Evolutionary conservation across 2,888 invertebrate species (phyloP), one percentile per base, ranked within the genome.

Genomic region (Phortica magna): DNA sequence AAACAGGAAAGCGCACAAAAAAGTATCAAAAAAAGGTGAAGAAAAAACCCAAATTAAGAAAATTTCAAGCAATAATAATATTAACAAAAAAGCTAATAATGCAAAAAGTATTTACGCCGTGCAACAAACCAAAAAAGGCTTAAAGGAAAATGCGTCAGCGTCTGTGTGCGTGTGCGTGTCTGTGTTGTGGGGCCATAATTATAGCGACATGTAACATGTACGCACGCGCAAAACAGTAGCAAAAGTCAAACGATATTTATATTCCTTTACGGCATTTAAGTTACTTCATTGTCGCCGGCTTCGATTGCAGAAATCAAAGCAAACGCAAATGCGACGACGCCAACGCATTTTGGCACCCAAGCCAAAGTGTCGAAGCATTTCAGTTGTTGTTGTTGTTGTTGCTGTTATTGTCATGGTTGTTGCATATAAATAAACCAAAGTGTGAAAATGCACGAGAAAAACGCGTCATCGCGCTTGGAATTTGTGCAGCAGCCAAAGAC

Each of bases 391-490:
- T 19, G 42, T 7, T 41, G 17, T 6, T 59, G 19, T 17, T n/a
- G 9, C 17, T 59, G 17, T 61, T 19, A 22, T 17, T 61, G 61
- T 12, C 14, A 17, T n/a, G 9, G 64, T n/a, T 55, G 64, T 31
- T 39, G 65, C 65, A 31, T n/a, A n/a, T n/a, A n/a, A n/a, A n/a
- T n/a, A 41, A 42, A 74, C 53, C 75, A 76, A 83, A 82, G 78
- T 83, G 82, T 83, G 79, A 83, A 80, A 71, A 71, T 71, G 22
- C 77, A 65, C 48, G 57, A 61, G 43, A 43, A 22, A 72, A 80
- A 79, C 79, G 82, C 85, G 83, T 82, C 84, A 81, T 79, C 74
- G 74, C 76, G 57, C 68, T 73, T 76, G 80, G 80, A 80, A 80
- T 81, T 71, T 71, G 7, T 71, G 53, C 70, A 53, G 19, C 31